phyloP scores from a whole-genome alignment of 2,113 vertebrate genomes.

The Microcebus griseorufus region DNA sequence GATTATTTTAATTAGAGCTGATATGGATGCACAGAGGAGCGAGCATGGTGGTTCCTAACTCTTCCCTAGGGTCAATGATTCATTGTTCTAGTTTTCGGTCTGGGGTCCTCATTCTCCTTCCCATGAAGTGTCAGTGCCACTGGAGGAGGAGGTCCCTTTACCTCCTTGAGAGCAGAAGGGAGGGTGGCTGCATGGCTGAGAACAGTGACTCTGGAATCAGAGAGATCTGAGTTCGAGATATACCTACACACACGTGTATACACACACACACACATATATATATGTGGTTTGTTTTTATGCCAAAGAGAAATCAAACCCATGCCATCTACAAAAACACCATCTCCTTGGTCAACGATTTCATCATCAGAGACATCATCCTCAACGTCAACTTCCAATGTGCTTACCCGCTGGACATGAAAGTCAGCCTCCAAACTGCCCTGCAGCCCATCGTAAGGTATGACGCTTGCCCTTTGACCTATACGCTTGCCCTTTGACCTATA shows the following conservation, averaged over 20 bases:
- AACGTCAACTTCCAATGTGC: conserved; percentile 77
- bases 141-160: background rate
- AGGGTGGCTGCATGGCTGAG: background rate
- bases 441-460: conserved; percentile 76
- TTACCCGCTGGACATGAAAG: conserved; percentile 75
- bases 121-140: background rate
- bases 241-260: background rate
- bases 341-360: conserved; percentile 74
- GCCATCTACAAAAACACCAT: conserved; percentile 77
- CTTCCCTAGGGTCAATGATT: background rate
- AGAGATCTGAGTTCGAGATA: background rate
- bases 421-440: conserved; percentile 75
- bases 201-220: background rate
- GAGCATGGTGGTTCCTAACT: background rate
- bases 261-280: background rate
- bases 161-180: background rate
- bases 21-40: background rate
- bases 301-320: conserved; percentile 77
- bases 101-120: background rate
- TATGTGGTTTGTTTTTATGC: conserved; percentile 62
- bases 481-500: background rate
- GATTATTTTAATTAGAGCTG: background rate
- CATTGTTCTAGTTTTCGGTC: background rate
- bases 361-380: conserved; percentile 78
- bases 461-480: background rate